Evolutionary conservation across 2,888 invertebrate species (phyloP).

Genomic region (Pocota personata): DNA sequence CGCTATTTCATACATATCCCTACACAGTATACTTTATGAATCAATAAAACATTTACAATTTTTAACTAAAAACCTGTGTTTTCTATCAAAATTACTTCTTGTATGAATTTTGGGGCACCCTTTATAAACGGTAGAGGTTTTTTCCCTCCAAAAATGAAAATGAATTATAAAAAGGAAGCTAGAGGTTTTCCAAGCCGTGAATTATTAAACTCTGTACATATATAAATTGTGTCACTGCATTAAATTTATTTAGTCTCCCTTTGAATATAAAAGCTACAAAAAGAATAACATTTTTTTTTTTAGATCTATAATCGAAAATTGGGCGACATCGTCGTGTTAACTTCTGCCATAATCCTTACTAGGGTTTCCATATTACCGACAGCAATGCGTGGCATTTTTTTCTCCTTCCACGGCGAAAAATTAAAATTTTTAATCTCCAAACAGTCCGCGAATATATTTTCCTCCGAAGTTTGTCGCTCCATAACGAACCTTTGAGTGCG

Average conservation of each 20-base stretch:
- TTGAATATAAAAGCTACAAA: constrained; percentile 7
- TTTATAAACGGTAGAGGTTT: too few relatives aligned
- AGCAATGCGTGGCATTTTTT: background rate
- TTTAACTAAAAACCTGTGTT: too few relatives aligned
- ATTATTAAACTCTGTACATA: background rate
- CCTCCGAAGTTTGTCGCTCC: constrained; percentile 84
- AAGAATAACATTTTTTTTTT: background rate
- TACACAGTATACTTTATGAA: too few relatives aligned
- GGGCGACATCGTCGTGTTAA: constrained; percentile 39
- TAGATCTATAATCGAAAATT: constrained; percentile 43
- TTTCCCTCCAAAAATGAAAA: too few relatives aligned
- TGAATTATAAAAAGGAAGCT: too few relatives aligned
- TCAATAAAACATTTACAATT: too few relatives aligned
- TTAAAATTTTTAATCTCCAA: constrained; percentile 85
- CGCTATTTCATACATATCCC: too few relatives aligned
- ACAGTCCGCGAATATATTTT: constrained; percentile 87
- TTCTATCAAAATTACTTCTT: too few relatives aligned
- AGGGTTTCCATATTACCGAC: constrained; percentile 36
- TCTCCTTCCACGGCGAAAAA: constrained; percentile 84
- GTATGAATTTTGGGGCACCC: too few relatives aligned
- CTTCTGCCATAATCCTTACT: constrained; percentile 25
- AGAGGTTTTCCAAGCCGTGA: too few relatives aligned
- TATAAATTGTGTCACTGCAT: background rate
- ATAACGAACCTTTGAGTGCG: constrained; percentile 88
- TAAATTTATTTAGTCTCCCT: background rate